Evolutionary conservation across 2,797 vertebrate species (phyloP).

Genomic region (Octomys mimax): DNA sequence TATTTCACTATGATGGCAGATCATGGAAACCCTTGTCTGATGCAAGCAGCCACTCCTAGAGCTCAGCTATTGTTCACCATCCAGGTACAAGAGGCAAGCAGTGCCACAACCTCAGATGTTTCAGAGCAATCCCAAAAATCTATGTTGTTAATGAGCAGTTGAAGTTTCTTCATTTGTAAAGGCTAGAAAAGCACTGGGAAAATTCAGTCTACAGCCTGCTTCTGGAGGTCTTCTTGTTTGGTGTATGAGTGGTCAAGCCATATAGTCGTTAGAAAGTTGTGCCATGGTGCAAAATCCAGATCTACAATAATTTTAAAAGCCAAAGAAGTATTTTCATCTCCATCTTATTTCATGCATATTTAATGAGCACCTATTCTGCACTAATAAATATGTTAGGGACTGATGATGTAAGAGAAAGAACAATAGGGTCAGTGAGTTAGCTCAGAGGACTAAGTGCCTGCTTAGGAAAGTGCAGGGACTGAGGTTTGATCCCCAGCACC

Average conservation of each 20-base stretch:
- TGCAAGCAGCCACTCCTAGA: fast-evolving
- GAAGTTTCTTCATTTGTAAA: background rate
- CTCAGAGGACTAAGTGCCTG: too few species aligned
- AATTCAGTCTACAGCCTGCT: background rate
- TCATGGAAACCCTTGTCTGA: background rate
- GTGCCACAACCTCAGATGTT: background rate
- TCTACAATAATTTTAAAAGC: background rate
- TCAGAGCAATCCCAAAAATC: background rate
- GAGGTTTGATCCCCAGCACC: too few species aligned
- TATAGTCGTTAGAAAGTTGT: background rate
- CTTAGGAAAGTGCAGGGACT: too few species aligned
- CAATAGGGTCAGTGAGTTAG: background rate
- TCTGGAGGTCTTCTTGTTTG: background rate
- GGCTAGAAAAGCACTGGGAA: too few species aligned
- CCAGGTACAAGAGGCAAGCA: background rate
- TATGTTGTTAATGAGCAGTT: background rate
- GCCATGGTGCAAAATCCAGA: background rate
- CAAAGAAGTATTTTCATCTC: background rate
- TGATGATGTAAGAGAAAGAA: background rate
- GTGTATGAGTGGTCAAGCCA: background rate
- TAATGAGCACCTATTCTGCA: background rate
- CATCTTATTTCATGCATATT: background rate
- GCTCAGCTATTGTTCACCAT: background rate
- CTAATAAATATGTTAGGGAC: background rate
- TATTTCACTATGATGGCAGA: background rate